Evolutionary conservation across 2,888 invertebrate species (phyloP).

Genomic region (Stramonita haemastoma): DNA sequence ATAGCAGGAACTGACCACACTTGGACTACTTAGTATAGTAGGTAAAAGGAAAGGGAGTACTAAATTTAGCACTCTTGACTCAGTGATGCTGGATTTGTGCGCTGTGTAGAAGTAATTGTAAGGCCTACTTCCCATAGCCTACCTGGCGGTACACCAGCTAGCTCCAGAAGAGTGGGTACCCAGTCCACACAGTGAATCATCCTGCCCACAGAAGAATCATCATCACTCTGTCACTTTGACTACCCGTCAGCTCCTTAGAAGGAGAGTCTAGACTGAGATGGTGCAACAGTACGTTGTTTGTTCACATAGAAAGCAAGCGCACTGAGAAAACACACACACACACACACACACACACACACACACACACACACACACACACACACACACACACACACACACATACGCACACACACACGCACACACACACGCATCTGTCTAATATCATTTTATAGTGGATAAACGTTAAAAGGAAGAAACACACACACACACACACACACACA

Average conservation of each 20-base stretch:
- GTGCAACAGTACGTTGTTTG: neutral
- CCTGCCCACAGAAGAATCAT: neutral
- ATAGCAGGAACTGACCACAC: no score
- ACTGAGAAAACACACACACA: neutral
- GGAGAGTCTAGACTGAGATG: neutral
- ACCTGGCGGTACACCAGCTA: conserved; percentile 71
- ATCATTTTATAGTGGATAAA: neutral
- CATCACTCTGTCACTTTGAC: neutral
- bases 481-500: conserved; percentile 10
- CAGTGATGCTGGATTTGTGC: no score
- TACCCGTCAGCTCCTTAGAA: no score
- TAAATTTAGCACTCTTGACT: no score
- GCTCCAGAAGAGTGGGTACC: conserved; percentile 77
- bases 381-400: conserved; percentile 23
- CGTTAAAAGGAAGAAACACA: no score
- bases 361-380: conserved; percentile 28
- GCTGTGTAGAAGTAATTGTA: no score
- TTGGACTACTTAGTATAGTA: no score
- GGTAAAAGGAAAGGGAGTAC: no score
- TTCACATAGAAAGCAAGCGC: neutral
- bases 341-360: conserved; percentile 31
- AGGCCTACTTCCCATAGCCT: neutral
- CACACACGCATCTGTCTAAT: neutral
- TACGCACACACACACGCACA: neutral
- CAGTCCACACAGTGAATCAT: conserved; percentile 79